Base-by-base conservation (phyloP, 2,113 vertebrate genomes). In the Sinocyclocheilus grahami region DNA sequence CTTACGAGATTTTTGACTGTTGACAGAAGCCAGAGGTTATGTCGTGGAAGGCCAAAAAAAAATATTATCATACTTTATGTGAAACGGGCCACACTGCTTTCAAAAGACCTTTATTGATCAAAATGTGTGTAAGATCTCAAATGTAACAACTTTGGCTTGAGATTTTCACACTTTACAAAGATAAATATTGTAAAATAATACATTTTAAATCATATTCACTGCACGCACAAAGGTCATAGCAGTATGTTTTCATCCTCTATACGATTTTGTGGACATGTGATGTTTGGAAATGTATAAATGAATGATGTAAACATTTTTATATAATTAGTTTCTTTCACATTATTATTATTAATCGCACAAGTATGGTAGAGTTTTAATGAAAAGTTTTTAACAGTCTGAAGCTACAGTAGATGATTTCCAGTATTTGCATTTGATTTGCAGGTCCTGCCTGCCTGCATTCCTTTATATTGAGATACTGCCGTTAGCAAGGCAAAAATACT, bases 101-200 rank as follows among this genome's bases (percentile, higher is more conserved):
- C 7, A 82, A 30, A 67, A 48, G n/a, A 65, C 8, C 7, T 82
- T 82, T 48, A 82, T 82, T 82, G n/a, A 51, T 67, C 60, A 65
- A 30, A 78, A 14, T 33, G 24, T 13, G 42, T 80, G 48, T 58
- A 27, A 24, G 18, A 81, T 27, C 22, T 39, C 24, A 55, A 20
- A 78, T 53, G 24, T 78, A 30, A 51, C 55, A 81, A 81, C 13
- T 16, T 46, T 39, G 55, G 48, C 18, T 53, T 63, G 22, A 24
- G 30, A 80, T 80, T 27, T 42, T 62, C 58, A 81, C 58, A 67
- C 60, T 5, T 46, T 30, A 65, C n/a, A 16, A 65, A 63, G 39
- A 46, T n/a, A 27, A 11, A 12, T 65, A 63, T 63, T 39, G 60
- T 81, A 30, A 82, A 81, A 27, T 63, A 27, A 82, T 80, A 63